Conservation (phyloP, 2,888 invertebrate genomes). For the Electrophaes corylata region DNA sequence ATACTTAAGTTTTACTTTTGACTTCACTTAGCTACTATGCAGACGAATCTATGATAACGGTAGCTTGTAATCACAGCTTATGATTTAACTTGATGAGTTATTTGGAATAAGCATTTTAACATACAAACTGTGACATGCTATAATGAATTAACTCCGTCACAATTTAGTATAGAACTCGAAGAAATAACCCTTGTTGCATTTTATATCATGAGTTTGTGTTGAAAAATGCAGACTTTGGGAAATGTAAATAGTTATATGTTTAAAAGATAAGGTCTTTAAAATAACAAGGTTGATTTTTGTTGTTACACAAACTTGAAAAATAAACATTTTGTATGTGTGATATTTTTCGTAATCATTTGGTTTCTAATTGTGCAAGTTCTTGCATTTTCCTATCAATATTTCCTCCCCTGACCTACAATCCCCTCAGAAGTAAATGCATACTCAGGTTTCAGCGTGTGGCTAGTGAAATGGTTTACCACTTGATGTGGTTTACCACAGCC, state of each 20-base stretch:
- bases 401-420: slow-evolving; percentile 43
- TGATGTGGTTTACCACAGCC: slow-evolving; percentile 29
- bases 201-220: slow-evolving; percentile 81
- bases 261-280: slow-evolving; percentile 80
- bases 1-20: slow-evolving; percentile 71
- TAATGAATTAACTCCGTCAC: slow-evolving; percentile 80
- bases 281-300: slow-evolving; percentile 84
- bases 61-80: slow-evolving; percentile 82
- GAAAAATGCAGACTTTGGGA: slow-evolving; percentile 78
- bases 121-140: slow-evolving; percentile 75
- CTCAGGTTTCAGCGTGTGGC: background rate
- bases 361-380: slow-evolving; percentile 36
- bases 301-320: slow-evolving; percentile 84
- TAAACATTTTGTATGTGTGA: slow-evolving; percentile 85
- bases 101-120: slow-evolving; percentile 70
- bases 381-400: slow-evolving; percentile 27
- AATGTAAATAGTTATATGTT: slow-evolving; percentile 84
- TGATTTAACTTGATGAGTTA: slow-evolving; percentile 72
- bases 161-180: slow-evolving; percentile 77
- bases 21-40: slow-evolving; percentile 70
- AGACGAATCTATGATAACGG: slow-evolving; percentile 73
- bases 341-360: slow-evolving; percentile 69
- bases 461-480: background rate
- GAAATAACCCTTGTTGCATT: slow-evolving; percentile 81
- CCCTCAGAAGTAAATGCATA: background rate